Conservation (phyloP, 2,113 vertebrate genomes). For the Entomyzon cyanotis region DNA sequence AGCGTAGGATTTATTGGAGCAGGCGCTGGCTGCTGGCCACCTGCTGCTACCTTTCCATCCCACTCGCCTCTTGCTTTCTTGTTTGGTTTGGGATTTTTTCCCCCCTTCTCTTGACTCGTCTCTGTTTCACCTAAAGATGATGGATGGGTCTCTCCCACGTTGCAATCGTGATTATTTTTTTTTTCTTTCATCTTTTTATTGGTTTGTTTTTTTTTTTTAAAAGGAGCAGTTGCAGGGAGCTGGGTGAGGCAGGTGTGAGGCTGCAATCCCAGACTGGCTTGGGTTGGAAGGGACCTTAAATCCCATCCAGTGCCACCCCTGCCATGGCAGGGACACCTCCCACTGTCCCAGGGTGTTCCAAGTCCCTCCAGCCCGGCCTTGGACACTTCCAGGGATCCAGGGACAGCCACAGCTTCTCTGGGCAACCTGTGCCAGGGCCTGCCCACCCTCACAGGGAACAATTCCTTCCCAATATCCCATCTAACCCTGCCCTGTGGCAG, state of each 20-base stretch:
- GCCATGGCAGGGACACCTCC: not conserved
- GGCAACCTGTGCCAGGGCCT: not conserved
- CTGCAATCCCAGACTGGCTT: not conserved
- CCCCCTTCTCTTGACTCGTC: not conserved
- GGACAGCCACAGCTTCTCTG: not conserved
- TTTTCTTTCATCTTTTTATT: not conserved
- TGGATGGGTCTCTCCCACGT: not conserved
- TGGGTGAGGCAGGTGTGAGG: not conserved
- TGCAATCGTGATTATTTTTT: not conserved
- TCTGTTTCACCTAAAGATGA: not conserved
- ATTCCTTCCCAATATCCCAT: not conserved
- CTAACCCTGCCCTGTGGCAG: not conserved
- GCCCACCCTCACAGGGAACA: rapidly evolving
- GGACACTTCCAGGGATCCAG: not conserved
- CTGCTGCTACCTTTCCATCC: constrained; percentile 14
- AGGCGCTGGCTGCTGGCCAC: constrained; percentile 57
- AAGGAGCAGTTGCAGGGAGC: not conserved
- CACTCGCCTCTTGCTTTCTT: not conserved
- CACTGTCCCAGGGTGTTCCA: not conserved
- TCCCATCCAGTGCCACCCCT: no score
- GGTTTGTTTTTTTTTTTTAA: not conserved
- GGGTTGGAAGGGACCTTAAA: not conserved
- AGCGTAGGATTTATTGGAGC: constrained; percentile 58
- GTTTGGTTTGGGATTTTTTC: not conserved
- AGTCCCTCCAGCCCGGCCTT: not conserved